phyloP scores from a whole-genome alignment of 2,113 vertebrate genomes.

The Pao palembangensis region DNA sequence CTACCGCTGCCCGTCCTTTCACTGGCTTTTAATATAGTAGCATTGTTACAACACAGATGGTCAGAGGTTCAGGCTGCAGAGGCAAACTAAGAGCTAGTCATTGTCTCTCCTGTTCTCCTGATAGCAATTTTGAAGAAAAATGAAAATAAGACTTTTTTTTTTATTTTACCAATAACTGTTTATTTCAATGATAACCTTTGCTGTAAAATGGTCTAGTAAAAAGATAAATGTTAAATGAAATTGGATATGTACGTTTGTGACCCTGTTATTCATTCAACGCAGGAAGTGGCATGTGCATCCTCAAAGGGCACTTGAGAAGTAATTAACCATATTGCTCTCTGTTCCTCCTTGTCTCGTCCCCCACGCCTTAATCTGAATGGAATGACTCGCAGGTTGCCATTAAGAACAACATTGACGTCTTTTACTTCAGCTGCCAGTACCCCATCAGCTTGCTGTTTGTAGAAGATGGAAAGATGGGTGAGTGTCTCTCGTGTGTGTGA shows the following conservation, averaged over 20 bases:
- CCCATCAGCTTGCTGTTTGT: conserved; percentile 93
- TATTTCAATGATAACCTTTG: neutral
- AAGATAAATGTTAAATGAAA: neutral
- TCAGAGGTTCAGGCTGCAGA: neutral
- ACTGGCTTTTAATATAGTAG: conserved; percentile 8
- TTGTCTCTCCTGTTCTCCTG: too few species aligned
- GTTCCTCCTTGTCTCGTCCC: conserved; percentile 17
- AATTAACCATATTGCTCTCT: conserved; percentile 39
- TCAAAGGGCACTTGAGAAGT: conserved; percentile 42
- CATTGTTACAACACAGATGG: neutral
- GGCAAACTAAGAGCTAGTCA: neutral
- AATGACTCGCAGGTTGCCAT: conserved; percentile 84
- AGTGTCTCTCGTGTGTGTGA: conserved; percentile 60
- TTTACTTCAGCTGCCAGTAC: conserved; percentile 98
- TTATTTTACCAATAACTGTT: neutral
- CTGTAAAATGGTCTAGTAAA: neutral
- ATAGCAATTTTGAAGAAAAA: neutral
- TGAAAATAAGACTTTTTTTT: too few species aligned
- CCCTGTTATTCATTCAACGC: conserved; percentile 15
- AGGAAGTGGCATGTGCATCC: neutral
- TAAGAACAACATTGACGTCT: conserved; percentile 98
- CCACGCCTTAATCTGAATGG: conserved; percentile 13
- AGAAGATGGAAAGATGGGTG: conserved; percentile 98
- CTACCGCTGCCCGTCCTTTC: conserved; percentile 2
- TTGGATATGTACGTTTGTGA: neutral